Evolutionary conservation across 2,113 vertebrate genomes (phyloP).

Genomic region (Protobothrops flavoviridis): DNA sequence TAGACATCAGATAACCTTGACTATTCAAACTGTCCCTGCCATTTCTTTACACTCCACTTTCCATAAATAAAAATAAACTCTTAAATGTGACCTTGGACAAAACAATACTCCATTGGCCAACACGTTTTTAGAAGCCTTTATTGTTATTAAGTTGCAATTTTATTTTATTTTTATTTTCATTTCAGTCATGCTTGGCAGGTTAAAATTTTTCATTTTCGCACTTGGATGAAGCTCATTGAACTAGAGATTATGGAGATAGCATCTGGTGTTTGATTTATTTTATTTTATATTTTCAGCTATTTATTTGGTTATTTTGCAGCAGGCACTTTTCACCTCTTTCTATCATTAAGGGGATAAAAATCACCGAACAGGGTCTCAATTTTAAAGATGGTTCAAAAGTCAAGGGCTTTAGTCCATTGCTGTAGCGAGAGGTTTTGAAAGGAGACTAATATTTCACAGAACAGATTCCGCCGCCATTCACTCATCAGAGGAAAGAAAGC

Average conservation of each 20-base stretch:
- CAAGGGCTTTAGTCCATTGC: not conserved
- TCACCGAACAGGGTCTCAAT: conserved; percentile 31
- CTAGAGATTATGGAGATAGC: conserved; percentile 83
- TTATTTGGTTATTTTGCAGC: conserved; percentile 66
- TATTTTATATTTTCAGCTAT: not conserved
- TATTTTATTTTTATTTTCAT: conserved; percentile 53
- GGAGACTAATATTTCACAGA: not conserved
- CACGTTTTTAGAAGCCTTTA: conserved; percentile 70
- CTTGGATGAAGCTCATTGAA: conserved; percentile 79
- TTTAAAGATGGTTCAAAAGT: conserved; percentile 37
- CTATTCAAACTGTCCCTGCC: conserved; percentile 48
- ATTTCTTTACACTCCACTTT: conserved; percentile 59
- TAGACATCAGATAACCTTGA: conserved; percentile 60
- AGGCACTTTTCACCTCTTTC: conserved; percentile 62
- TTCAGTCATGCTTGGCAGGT: conserved; percentile 86
- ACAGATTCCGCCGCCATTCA: not conserved
- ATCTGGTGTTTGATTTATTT: conserved; percentile 41
- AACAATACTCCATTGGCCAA: conserved; percentile 81
- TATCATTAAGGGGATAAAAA: conserved; percentile 42
- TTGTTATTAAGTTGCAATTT: conserved; percentile 82
- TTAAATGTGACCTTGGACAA: conserved; percentile 82
- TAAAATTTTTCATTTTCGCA: conserved; percentile 89
- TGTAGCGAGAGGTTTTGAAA: not conserved
- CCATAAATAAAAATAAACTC: conserved; percentile 70
- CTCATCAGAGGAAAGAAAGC: not conserved